phyloP scores from a whole-genome alignment of 2,113 vertebrate species.

The Bucco capensis region DNA sequence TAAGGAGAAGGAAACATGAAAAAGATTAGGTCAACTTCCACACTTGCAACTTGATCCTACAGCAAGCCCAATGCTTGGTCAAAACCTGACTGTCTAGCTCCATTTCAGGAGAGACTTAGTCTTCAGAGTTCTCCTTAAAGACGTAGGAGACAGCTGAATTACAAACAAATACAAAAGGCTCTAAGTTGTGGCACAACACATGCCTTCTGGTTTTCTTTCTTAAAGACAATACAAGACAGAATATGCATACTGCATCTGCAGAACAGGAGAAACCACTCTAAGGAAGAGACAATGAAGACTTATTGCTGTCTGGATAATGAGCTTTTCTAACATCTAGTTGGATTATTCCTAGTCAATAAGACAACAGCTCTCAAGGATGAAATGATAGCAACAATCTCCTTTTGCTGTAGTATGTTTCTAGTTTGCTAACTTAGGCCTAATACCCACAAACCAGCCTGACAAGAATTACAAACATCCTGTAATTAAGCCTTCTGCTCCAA shows the following conservation, averaged over 20 bases:
- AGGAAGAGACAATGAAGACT: neutral
- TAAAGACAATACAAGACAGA: neutral
- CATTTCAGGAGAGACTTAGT: neutral
- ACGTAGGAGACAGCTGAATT: neutral
- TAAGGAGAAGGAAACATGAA: neutral
- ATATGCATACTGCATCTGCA: neutral
- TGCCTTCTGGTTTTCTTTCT: neutral
- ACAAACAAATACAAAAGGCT: neutral
- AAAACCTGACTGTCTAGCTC: neutral
- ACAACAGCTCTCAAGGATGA: neutral
- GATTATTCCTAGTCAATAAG: neutral
- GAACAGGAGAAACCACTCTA: neutral
- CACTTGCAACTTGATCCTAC: neutral
- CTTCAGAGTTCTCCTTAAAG: neutral
- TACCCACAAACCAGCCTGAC: slow-evolving; percentile 7
- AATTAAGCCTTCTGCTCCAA: slow-evolving; percentile 48
- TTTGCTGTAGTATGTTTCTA: neutral
- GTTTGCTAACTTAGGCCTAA: neutral
- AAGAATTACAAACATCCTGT: slow-evolving; percentile 30
- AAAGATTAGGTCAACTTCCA: neutral
- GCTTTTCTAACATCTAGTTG: neutral
- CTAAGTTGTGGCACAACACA: neutral
- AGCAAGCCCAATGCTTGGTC: neutral
- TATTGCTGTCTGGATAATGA: neutral
- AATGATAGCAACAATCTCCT: neutral